Evolutionary conservation across 2,113 vertebrate species (phyloP).

Genomic region (Pedetes capensis): DNA sequence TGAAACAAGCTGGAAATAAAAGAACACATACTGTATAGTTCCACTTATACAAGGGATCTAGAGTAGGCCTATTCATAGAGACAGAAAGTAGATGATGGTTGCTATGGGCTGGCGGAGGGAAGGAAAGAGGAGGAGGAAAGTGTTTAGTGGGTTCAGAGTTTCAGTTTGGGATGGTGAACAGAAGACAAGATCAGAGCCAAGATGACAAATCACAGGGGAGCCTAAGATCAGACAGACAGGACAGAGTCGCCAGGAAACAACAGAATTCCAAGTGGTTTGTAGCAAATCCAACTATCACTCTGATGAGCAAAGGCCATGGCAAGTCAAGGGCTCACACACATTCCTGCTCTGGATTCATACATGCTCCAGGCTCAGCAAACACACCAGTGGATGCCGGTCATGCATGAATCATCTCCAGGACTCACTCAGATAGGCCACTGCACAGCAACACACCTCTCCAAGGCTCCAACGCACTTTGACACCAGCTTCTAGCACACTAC

Average conservation of each 20-base stretch:
- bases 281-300: background rate
- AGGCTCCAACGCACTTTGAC: background rate
- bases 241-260: background rate
- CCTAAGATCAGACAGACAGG: background rate
- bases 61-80: background rate
- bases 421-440: background rate
- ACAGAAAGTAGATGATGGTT: background rate
- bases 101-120: too few relatives aligned
- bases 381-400: background rate
- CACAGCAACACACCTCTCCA: background rate
- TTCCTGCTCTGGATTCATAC: background rate
- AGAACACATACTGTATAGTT: background rate
- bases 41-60: background rate
- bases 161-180: background rate
- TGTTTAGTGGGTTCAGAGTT: background rate
- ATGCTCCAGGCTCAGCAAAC: background rate
- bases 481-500: rapidly evolving
- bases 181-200: background rate
- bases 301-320: background rate
- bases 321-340: background rate
- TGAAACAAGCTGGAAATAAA: background rate
- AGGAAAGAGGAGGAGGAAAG: background rate
- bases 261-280: background rate
- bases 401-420: background rate
- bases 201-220: background rate